Percentiles rank a stretch among this genome's conserved stretches.
phyloP scores from a whole-genome alignment of 2,888 invertebrate genomes.

The Octonoba sinensis region DNA sequence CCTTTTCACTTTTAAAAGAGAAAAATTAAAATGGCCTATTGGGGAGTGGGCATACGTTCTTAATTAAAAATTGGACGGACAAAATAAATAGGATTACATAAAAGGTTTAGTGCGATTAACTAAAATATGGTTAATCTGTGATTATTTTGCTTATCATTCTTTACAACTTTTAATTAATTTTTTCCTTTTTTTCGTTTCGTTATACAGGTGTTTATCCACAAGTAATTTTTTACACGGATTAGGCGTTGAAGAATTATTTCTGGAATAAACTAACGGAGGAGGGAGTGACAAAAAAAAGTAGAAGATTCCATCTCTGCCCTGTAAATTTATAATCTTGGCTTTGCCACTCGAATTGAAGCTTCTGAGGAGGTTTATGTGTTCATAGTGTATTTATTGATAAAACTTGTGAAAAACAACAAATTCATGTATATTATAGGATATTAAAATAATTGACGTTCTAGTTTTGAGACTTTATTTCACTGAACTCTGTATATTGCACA shows the following conservation, averaged over 20 bases:
- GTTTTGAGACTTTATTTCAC: conserved; percentile 21
- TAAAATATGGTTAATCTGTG: no score
- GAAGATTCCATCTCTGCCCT: conserved; percentile 55
- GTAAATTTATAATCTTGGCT: conserved; percentile 55
- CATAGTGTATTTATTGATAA: conserved; percentile 64
- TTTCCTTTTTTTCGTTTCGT: conserved; percentile 36
- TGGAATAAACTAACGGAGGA: conserved; percentile 57
- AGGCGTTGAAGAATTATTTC: conserved; percentile 59
- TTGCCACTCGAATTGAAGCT: conserved; percentile 45
- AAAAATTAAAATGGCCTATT: no score
- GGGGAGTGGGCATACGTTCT: no score
- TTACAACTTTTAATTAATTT: conserved; percentile 33
- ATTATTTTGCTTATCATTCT: no score
- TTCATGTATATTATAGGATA: conserved; percentile 64
- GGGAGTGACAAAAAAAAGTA: conserved; percentile 44
- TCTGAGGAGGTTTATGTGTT: conserved; percentile 60
- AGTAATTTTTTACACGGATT: conserved; percentile 59
- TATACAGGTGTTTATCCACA: conserved; percentile 62
- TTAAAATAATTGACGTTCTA: conserved; percentile 64
- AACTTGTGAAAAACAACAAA: conserved; percentile 49
- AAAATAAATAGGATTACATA: no score
- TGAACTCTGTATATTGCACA: no score
- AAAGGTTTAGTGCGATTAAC: no score
- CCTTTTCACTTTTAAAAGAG: no score
- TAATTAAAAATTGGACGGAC: no score